Base-by-base conservation (phyloP, 2,888 invertebrate genomes). In the Zygogramma bicolorata region DNA sequence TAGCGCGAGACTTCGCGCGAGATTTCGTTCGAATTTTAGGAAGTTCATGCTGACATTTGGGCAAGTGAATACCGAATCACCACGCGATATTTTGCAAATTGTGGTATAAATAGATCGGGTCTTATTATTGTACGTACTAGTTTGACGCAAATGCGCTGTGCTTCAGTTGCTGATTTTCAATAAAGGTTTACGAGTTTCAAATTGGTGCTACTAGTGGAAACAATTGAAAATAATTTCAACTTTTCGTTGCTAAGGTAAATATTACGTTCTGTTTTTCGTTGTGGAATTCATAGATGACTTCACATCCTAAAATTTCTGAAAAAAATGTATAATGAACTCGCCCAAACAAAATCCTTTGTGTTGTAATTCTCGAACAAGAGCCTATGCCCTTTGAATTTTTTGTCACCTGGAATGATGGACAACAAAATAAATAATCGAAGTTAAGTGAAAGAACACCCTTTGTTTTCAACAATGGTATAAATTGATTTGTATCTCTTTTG, bases 71-170 rank as follows among this genome's bases (percentile, higher is more conserved):
- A 53, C 27, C 53, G 53, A 53, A 25, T 53, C 27, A 53, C 53
- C 7, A 25, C 53, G 13, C 13, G 27, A 53, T 53, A 71, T 75
- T 62, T 71, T 76, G 74, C 71, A 78, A 77, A 68, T n/a, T n/a
- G n/a, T n/a, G n/a, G n/a, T 81, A 81, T 81, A 81, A 81, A 81
- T 81, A 81, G 81, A 79, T 76, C 76, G 77, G 74, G 72, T 74
- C 75, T 77, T 77, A 78, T 74, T 71, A 75, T 20, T 46, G 46
- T 75, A 75, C 70, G 53, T 63, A 62, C 75, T 77, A 81, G 80
- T 81, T 76, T 77, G 75, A 76, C 77, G 80, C 72, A 75, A 74
- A 75, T 71, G 70, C 71, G 68, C 71, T 22, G 69, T 57, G 71
- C 38, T 71, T 68, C 69, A 77, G 71, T 74, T 71, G 68, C 31